Evolutionary conservation across 2,113 vertebrate species (phyloP).

Genomic region (Fulmarus glacialis): DNA sequence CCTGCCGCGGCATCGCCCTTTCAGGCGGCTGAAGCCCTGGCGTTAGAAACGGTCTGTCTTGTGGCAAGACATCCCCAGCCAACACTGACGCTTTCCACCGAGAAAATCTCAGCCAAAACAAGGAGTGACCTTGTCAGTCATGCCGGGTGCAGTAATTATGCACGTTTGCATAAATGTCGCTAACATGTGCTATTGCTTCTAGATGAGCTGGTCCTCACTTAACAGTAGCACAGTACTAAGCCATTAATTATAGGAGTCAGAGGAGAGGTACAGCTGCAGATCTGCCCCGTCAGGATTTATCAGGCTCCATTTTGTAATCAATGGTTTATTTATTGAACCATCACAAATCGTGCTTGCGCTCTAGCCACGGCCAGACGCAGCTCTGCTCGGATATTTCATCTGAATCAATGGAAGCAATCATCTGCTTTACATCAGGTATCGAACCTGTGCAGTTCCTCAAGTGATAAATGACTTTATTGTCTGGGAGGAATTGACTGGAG

Average conservation of each 20-base stretch:
- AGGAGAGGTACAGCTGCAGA: constrained; percentile 13
- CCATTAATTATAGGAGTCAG: constrained; percentile 28
- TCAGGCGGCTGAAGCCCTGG: background rate
- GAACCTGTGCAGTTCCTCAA: constrained; percentile 18
- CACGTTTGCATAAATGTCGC: background rate
- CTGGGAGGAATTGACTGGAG: constrained; percentile 16
- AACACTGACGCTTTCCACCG: rapidly evolving
- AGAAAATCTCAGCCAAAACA: background rate
- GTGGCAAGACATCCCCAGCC: background rate
- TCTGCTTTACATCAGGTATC: constrained; percentile 62
- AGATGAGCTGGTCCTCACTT: background rate
- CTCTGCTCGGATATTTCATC: constrained; percentile 45
- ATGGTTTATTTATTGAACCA: constrained; percentile 67
- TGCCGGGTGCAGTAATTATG: background rate
- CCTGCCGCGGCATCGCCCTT: rapidly evolving
- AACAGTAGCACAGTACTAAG: background rate
- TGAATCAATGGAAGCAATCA: constrained; percentile 78
- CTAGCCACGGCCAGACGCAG: background rate
- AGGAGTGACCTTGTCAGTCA: background rate
- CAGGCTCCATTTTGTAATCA: constrained; percentile 71
- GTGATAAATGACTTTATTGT: constrained; percentile 78
- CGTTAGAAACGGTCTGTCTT: background rate
- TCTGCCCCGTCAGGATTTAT: constrained; percentile 64
- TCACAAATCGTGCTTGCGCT: background rate
- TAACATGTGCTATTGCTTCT: background rate